phyloP scores from a whole-genome alignment of 2,113 vertebrate species.

The Zosterops pallidus region DNA sequence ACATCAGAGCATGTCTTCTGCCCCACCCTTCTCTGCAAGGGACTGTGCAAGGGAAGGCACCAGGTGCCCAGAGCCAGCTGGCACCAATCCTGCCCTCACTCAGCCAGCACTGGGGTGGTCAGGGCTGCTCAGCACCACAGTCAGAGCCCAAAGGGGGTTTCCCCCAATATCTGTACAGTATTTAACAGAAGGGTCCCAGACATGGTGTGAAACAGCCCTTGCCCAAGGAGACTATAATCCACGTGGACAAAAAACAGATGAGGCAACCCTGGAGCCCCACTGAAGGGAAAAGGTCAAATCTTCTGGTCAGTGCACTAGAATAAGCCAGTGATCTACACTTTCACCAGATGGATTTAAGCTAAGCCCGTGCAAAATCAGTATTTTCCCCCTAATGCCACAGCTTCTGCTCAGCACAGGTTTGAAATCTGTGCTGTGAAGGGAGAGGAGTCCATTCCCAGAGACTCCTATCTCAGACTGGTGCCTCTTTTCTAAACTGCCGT shows the following conservation, averaged over 20 bases:
- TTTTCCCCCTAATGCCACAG: not conserved
- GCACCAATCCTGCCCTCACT: not conserved
- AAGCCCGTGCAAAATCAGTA: not conserved
- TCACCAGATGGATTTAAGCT: not conserved
- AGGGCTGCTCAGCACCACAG: not conserved
- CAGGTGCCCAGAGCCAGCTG: not conserved
- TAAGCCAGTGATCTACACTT: not conserved
- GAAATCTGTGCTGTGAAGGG: not conserved
- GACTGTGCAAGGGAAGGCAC: not conserved
- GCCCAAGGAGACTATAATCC: not conserved
- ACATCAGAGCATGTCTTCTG: not conserved
- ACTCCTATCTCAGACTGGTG: not conserved
- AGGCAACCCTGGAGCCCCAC: not conserved
- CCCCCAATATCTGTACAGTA: fast-evolving
- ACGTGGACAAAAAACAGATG: fast-evolving
- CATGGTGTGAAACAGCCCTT: not conserved
- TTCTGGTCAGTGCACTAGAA: not conserved
- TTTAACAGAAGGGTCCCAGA: not conserved
- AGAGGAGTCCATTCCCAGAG: not conserved
- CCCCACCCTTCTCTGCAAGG: not conserved
- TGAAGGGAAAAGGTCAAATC: not conserved
- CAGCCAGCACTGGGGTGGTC: not conserved
- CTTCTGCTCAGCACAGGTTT: not conserved
- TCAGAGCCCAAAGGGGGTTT: not conserved
- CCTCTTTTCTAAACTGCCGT: not conserved